These are phyloP conservation scores for Pyxicephalus adspersus DNA, from an alignment of 2,113 vertebrate genomes.

Conservation along the genomic window DNA sequence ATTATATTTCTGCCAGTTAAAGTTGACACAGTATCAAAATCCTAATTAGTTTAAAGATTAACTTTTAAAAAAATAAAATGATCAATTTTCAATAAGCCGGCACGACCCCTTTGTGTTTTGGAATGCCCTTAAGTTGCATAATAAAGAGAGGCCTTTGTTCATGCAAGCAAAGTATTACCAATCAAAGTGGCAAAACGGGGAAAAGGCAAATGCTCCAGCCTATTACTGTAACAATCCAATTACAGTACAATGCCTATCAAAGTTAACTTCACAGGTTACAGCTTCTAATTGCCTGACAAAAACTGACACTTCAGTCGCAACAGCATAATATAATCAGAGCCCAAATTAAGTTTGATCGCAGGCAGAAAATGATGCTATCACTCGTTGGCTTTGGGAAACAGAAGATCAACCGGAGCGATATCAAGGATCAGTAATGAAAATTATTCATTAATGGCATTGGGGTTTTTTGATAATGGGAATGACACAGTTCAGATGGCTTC, in stretches of 20 bases:
- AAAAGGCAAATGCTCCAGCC: slow-evolving; percentile 86
- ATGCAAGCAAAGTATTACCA: slow-evolving; percentile 72
- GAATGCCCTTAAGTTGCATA: slow-evolving; percentile 70
- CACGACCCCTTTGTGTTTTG: slow-evolving; percentile 65
- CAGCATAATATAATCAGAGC: slow-evolving; percentile 98
- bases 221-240: slow-evolving; percentile 99
- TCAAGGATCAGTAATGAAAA: slow-evolving; percentile 97
- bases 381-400: slow-evolving; percentile 86
- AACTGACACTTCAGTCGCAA: slow-evolving; percentile 99
- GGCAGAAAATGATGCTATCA: slow-evolving; percentile 98
- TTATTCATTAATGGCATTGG: slow-evolving; percentile 97
- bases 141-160: slow-evolving; percentile 79
- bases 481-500: slow-evolving; percentile 98
- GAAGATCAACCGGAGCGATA: slow-evolving; percentile 96
- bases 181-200: slow-evolving; percentile 81
- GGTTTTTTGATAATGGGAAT: slow-evolving; percentile 97
- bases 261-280: slow-evolving; percentile 99
- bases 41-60: slow-evolving; percentile 41
- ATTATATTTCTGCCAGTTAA: slow-evolving; percentile 7
- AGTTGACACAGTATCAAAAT: slow-evolving; percentile 33
- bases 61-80: slow-evolving; percentile 12
- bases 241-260: slow-evolving; percentile 99
- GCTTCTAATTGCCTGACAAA: slow-evolving; percentile 99
- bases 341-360: slow-evolving; percentile 99
- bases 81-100: slow-evolving; percentile 47